These are phyloP conservation scores for Phasianus colchicus DNA, from an alignment of 2,113 vertebrate species.

Conservation along the genomic window DNA sequence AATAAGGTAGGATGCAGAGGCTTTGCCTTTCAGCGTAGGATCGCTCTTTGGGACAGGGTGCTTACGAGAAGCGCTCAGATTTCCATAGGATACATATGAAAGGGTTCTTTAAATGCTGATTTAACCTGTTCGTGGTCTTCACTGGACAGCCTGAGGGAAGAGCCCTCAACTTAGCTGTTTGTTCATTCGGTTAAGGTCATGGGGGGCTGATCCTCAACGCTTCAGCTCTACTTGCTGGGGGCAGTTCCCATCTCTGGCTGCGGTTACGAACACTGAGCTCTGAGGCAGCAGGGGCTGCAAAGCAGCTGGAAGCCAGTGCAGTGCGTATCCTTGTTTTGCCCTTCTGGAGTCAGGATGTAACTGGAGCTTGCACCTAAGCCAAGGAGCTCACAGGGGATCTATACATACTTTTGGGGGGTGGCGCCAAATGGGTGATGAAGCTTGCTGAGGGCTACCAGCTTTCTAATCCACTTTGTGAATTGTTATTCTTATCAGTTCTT, in stretches of 20 bases:
- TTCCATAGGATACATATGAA: background rate
- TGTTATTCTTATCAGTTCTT: background rate
- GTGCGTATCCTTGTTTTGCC: background rate
- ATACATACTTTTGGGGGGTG: background rate
- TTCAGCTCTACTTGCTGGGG: background rate
- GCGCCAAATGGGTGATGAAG: background rate
- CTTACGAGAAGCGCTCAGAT: background rate
- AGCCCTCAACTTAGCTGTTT: background rate
- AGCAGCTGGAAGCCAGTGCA: accelerated
- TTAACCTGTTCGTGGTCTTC: background rate
- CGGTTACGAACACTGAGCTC: background rate
- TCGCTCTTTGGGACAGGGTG: background rate
- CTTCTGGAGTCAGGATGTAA: background rate
- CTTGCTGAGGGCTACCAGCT: background rate
- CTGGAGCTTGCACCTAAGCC: background rate
- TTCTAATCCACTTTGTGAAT: background rate
- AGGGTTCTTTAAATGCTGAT: background rate
- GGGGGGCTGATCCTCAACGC: background rate
- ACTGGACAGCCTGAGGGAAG: background rate
- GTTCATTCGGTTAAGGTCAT: background rate
- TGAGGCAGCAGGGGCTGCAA: background rate
- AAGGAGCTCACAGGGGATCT: background rate
- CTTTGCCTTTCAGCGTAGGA: background rate
- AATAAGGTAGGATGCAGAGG: background rate
- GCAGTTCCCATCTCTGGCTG: background rate